A percentile compares a stretch with the other conserved stretches of the same genome.
These are phyloP conservation scores for Gallinago stenura DNA, from an alignment of 2,797 vertebrate genomes.

Conservation along the genomic window DNA sequence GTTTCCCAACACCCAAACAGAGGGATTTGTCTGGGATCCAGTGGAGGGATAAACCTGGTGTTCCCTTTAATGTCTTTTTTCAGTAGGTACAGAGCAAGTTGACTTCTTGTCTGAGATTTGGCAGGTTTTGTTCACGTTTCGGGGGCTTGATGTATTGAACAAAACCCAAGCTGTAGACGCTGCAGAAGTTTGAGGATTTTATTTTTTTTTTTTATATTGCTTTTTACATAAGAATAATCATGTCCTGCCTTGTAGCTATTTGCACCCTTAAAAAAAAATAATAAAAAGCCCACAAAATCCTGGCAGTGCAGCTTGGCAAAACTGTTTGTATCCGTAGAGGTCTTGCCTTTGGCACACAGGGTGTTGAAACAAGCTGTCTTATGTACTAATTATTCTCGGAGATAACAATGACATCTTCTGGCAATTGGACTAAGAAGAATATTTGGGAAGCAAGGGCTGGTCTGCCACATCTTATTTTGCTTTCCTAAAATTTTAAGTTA, in stretches of 20 bases:
- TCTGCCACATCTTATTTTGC: background rate
- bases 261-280: background rate
- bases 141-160: background rate
- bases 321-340: background rate
- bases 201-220: background rate
- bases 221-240: background rate
- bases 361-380: conserved; percentile 46
- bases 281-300: background rate
- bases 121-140: background rate
- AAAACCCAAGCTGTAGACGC: background rate
- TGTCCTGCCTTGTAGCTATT: background rate
- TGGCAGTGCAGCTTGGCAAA: conserved; percentile 28
- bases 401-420: conserved; percentile 41
- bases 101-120: background rate
- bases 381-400: conserved; percentile 34
- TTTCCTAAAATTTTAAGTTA: background rate
- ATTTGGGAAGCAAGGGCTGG: background rate
- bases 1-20: rapidly evolving
- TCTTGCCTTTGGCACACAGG: conserved; percentile 14
- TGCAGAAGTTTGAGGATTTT: background rate
- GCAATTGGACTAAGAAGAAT: background rate
- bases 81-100: background rate
- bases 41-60: background rate
- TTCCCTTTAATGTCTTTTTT: background rate
- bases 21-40: background rate